phyloP scores from a whole-genome alignment of 2,113 vertebrate genomes.

The Girardinichthys multiradiatus region DNA sequence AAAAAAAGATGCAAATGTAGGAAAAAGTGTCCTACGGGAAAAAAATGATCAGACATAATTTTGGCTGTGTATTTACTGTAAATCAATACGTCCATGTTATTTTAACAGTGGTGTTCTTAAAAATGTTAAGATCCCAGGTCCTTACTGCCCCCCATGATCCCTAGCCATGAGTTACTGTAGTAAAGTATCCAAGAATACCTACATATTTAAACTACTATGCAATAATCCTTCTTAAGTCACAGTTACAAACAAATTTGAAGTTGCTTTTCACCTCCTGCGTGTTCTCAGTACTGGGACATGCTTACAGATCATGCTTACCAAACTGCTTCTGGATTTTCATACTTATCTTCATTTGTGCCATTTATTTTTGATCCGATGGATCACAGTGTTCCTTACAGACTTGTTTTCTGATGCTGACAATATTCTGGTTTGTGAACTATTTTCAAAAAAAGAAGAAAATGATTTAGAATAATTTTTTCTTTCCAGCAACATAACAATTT shows the following conservation, averaged over 20 bases:
- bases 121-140: background rate
- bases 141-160: background rate
- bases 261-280: too few relatives aligned
- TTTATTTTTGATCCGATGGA: too few relatives aligned
- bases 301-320: background rate
- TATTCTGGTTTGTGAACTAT: too few relatives aligned
- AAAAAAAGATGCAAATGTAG: background rate
- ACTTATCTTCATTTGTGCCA: too few relatives aligned
- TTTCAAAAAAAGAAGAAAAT: too few relatives aligned
- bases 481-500: too few relatives aligned
- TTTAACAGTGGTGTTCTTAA: constrained; percentile 5
- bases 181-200: too few relatives aligned
- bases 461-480: too few relatives aligned
- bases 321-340: background rate
- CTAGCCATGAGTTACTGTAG: background rate
- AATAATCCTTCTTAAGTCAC: background rate
- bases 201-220: too few relatives aligned
- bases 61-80: background rate
- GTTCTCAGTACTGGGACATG: background rate
- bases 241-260: background rate
- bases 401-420: background rate
- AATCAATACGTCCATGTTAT: background rate
- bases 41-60: background rate
- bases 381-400: too few relatives aligned
- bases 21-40: background rate